Evolutionary conservation across 2,113 vertebrate species (phyloP).

Genomic region (Sterna hirundo): DNA sequence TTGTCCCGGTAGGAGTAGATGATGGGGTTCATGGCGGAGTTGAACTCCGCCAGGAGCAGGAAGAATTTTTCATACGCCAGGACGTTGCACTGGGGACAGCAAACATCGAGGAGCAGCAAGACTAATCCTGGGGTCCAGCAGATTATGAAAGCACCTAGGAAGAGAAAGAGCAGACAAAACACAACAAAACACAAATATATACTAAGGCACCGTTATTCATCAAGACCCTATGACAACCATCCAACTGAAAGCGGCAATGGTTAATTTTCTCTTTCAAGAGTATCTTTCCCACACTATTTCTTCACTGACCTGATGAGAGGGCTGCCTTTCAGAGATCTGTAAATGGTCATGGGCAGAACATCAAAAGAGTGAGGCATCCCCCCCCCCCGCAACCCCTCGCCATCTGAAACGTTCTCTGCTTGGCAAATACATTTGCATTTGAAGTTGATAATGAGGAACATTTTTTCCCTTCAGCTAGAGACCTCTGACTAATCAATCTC

Average conservation of each 20-base stretch:
- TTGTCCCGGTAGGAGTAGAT: conserved; percentile 99
- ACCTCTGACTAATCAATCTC: conserved; percentile 63
- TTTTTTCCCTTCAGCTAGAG: conserved; percentile 61
- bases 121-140: conserved; percentile 98
- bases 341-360: conserved; percentile 23
- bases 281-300: not conserved
- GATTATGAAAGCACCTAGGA: conserved; percentile 92
- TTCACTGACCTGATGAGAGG: not conserved
- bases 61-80: conserved; percentile 97
- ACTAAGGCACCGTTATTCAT: not conserved
- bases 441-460: conserved; percentile 61
- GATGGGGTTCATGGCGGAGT: conserved; percentile 99
- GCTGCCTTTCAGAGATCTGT: not conserved
- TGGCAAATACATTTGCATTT: conserved; percentile 54
- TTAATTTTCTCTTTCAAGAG: not conserved
- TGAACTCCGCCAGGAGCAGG: conserved; percentile 95
- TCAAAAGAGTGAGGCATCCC: not conserved
- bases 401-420: conserved; percentile 22
- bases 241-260: not conserved
- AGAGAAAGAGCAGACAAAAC: not conserved
- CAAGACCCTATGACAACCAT: not conserved
- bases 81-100: conserved; percentile 88
- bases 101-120: conserved; percentile 93
- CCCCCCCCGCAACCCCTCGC: not conserved
- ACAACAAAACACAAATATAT: not conserved